Evolutionary conservation across 2,797 vertebrate species (phyloP), one percentile per base, ranked within the genome.

Genomic region (Anguilla anguilla): DNA sequence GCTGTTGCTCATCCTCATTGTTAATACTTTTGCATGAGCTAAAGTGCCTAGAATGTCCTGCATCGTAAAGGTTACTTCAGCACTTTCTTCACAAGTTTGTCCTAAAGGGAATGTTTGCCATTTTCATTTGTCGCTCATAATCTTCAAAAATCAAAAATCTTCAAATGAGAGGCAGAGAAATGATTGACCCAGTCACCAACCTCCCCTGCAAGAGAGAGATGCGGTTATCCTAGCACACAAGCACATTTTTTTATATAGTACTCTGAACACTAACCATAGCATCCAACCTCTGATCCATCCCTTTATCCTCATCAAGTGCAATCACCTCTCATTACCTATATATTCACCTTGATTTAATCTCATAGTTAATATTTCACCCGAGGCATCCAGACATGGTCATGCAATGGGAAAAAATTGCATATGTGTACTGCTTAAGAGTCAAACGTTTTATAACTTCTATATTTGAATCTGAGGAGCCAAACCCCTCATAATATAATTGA

Each of bases 171-270:
- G 0, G 95, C 87, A 82, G 95, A 96, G 89, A 97, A 97, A 81
- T 96, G 93, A 90, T 97, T 97, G 86, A 82, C 94, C 97, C 96
- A 97, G 79, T 97, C 97, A n/a, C 96, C 96, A 0, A 96, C 96
- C 93, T 95, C 95, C 81, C 96, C 96, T 97, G 91, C 59, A 86
- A 88, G 82, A 89, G 90, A 49, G 19, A 92, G 72, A 17, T 25
- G 61, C 1, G 35, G 35, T 67, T 10, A 83, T 17, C 77, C 57
- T 25, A 28, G 17, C 22, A 51, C 11, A 22, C 31, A 9, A 43
- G 13, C 31, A 86, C 39, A 72, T 22, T 67, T 67, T 25, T 67
- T 39, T 39, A 77, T 28, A 35, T 25, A 25, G 22, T 43, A 22
- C 28, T 35, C 35, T 25, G 2, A 86, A 13, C 31, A 7, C 10